A percentile compares a stretch with the other conserved stretches of the same genome.
Evolutionary conservation across 2,888 invertebrate species (phyloP).

Genomic region (Stenoptilia bipunctidactyla): DNA sequence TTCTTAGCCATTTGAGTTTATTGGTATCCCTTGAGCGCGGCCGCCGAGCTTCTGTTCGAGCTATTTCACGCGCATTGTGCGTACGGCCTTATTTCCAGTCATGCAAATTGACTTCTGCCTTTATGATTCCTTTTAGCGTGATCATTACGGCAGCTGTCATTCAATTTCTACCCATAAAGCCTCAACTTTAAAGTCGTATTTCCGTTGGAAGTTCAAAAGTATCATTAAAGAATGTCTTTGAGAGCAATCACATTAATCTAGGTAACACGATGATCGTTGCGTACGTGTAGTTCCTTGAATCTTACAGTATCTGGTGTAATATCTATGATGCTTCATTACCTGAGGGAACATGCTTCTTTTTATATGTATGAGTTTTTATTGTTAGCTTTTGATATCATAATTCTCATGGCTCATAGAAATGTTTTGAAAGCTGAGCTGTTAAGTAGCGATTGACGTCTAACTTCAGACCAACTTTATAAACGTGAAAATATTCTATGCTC

Average conservation of each 20-base stretch:
- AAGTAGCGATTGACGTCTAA: too few relatives aligned
- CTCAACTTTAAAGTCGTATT: too few relatives aligned
- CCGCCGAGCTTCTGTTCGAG: slow-evolving; percentile 28
- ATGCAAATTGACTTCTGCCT: slow-evolving; percentile 59
- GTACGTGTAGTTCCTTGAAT: background rate
- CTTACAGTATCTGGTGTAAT: background rate
- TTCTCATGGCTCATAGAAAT: too few relatives aligned
- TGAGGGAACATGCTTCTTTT: background rate
- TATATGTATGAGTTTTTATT: too few relatives aligned
- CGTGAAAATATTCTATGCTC: too few relatives aligned
- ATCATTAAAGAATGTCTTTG: slow-evolving; percentile 1
- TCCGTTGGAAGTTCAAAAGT: background rate
- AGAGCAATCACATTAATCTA: background rate
- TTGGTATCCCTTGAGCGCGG: slow-evolving; percentile 34
- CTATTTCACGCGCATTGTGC: slow-evolving; percentile 61
- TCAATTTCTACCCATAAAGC: too few relatives aligned
- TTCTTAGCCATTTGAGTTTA: slow-evolving; percentile 49
- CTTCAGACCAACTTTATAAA: too few relatives aligned
- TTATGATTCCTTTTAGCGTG: slow-evolving; percentile 35
- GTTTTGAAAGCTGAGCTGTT: too few relatives aligned
- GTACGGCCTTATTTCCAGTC: slow-evolving; percentile 27
- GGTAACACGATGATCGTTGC: background rate
- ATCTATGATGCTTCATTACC: background rate
- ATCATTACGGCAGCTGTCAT: background rate
- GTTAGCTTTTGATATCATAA: too few relatives aligned